phyloP scores from a whole-genome alignment of 2,888 invertebrate species.

The Epinotia brunnichana region DNA sequence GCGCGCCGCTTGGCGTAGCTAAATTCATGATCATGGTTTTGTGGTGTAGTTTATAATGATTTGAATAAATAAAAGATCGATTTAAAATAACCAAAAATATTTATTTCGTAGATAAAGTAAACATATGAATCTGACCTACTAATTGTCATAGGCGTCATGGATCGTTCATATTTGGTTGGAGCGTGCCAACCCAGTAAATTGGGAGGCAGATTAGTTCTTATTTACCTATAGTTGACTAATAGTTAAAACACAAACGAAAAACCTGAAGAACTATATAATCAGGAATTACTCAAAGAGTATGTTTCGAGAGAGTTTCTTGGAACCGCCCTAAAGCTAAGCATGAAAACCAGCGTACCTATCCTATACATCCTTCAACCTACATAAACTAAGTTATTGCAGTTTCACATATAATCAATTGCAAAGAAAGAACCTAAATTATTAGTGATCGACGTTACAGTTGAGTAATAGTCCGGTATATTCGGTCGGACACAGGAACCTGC shows the following conservation, averaged over 20 bases:
- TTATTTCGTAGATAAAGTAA: conserved; percentile 41
- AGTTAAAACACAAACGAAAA: neutral
- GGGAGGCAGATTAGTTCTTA: neutral
- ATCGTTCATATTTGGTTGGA: conserved; percentile 5
- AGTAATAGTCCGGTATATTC: too few relatives aligned
- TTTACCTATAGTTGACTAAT: neutral
- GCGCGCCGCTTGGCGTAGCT: conserved; percentile 22
- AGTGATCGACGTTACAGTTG: too few relatives aligned
- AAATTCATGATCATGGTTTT: conserved; percentile 41
- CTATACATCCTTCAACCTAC: neutral
- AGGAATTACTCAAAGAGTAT: neutral
- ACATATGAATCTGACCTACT: conserved; percentile 20
- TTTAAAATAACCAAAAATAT: conserved; percentile 41
- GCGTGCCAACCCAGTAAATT: conserved; percentile 9
- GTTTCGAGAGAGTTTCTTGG: neutral
- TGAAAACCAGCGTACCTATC: conserved; percentile 8
- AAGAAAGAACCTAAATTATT: too few relatives aligned
- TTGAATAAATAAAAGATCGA: conserved; percentile 43
- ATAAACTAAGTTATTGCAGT: conserved; percentile 15
- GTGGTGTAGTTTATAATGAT: conserved; percentile 43
- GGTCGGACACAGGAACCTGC: too few relatives aligned
- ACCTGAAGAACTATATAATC: neutral
- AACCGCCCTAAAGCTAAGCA: conserved; percentile 6
- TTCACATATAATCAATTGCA: neutral
- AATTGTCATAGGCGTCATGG: conserved; percentile 30